phyloP scores from a whole-genome alignment of 2,797 vertebrate genomes.

The Neosalanx taihuensis region DNA sequence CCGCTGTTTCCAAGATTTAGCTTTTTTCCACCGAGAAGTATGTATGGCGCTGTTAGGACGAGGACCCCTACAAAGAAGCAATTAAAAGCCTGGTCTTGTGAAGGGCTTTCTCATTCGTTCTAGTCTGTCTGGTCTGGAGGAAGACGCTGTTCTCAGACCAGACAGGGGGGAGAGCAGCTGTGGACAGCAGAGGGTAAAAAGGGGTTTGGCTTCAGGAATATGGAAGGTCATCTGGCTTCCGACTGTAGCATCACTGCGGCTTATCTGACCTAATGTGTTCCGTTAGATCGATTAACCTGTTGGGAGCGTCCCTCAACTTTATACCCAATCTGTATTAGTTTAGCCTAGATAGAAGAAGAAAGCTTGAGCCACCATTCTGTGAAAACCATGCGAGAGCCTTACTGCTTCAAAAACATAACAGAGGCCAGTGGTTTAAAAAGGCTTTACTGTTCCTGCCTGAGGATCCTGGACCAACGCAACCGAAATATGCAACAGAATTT shows the following conservation, averaged over 20 bases:
- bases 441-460: background rate
- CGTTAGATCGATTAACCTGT: background rate
- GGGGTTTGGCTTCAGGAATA: background rate
- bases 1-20: conserved; percentile 63
- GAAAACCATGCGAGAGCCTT: too few relatives aligned
- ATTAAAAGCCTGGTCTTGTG: conserved; percentile 77
- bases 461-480: background rate
- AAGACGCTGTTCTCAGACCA: conserved; percentile 44
- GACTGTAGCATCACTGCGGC: background rate
- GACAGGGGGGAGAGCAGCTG: background rate
- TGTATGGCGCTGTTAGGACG: conserved; percentile 69
- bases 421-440: background rate
- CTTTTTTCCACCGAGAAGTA: conserved; percentile 52
- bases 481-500: background rate
- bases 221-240: background rate
- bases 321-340: background rate
- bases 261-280: background rate
- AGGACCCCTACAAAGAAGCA: conserved; percentile 76
- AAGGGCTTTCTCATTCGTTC: conserved; percentile 59
- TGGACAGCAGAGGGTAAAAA: background rate
- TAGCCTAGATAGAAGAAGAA: background rate
- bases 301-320: background rate
- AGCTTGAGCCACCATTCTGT: too few relatives aligned
- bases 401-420: background rate
- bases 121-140: conserved; percentile 46